These are phyloP conservation scores for Melanotaenia parkinsoni DNA, from an alignment of 2,797 vertebrate species.

Conservation along the genomic window DNA sequence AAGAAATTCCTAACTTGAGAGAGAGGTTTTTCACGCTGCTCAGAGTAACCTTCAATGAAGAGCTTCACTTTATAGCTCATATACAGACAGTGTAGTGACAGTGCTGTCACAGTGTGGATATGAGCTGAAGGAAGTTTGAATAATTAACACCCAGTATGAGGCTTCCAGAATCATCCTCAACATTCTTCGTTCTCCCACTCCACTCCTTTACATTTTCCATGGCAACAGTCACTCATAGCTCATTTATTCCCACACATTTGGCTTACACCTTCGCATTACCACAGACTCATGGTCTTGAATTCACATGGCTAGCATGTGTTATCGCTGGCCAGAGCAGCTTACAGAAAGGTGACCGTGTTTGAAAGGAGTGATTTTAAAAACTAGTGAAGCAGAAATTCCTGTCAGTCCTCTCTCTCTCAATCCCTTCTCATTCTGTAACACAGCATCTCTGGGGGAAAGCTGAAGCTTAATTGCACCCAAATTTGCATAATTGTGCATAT, in stretches of 20 bases:
- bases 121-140: conserved; percentile 82
- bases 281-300: conserved; percentile 45
- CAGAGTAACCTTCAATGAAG: conserved; percentile 52
- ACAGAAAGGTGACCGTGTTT: conserved; percentile 55
- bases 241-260: conserved; percentile 55
- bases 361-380: conserved; percentile 76
- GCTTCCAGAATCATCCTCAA: conserved; percentile 74
- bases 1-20: conserved; percentile 44
- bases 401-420: conserved; percentile 70
- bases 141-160: conserved; percentile 81
- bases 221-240: conserved; percentile 72
- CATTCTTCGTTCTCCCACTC: conserved; percentile 75
- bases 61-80: conserved; percentile 62
- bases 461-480: conserved; percentile 90
- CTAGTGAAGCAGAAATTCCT: conserved; percentile 80
- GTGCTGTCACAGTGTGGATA: conserved; percentile 73
- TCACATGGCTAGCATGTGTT: conserved; percentile 38
- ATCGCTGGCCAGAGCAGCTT: conserved; percentile 46
- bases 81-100: conserved; percentile 68
- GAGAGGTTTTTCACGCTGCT: conserved; percentile 47
- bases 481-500: conserved; percentile 99
- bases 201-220: conserved; percentile 75
- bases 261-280: conserved; percentile 52
- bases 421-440: conserved; percentile 71
- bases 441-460: conserved; percentile 81